Evolutionary conservation across 1,140 invertebrate genomes (phyloP), one percentile per base, ranked within the genome.

Genomic region (Lordiphosa stackelbergi): DNA sequence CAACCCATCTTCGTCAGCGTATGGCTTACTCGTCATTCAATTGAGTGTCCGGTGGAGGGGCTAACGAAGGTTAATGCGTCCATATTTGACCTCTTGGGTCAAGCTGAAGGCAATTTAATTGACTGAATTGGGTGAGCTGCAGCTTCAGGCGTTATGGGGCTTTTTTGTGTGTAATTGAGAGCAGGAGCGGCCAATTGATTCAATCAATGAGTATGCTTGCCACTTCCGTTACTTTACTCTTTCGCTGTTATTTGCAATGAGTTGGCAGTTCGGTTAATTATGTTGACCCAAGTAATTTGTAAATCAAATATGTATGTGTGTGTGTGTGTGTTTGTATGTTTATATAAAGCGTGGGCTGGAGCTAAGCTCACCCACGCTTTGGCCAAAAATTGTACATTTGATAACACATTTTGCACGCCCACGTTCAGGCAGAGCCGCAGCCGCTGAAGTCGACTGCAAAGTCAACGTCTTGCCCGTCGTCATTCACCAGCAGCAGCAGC

Each of bases 61-160:
- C 79, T 79, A 85, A 85, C 79, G 73, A 77, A 85, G 79, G 79
- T 85, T 85, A 85, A 85, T 85, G 66, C 79, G 79, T 52, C 81
- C 69, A 74, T 85, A 83, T 75, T 84, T 84, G 79, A 83, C 77
- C 77, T 56, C 45, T 37, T 34, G 64, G 77, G 77, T 81, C 77
- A 83, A 83, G 78, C 69, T 62, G 70, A 57, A 77, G 68, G 77
- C 77, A 83, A 68, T 75, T 83, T 81, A 81, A 81, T 83, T 83
- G 77, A 63, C 59, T 35, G 60, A 81, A 72, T 83, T 65, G 75
- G 62, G 53, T 66, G 61, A 45, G 47, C 35, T 19, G 13, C 10
- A 36, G 16, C 24, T 57, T 34, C 49, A 35, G 34, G 41, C n/a
- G 41, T 10, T 36, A 34, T 13, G 28, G n/a, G 8, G 2, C 2